Base-by-base conservation (phyloP, 2,797 vertebrate genomes). In the Trematomus bernacchii region DNA sequence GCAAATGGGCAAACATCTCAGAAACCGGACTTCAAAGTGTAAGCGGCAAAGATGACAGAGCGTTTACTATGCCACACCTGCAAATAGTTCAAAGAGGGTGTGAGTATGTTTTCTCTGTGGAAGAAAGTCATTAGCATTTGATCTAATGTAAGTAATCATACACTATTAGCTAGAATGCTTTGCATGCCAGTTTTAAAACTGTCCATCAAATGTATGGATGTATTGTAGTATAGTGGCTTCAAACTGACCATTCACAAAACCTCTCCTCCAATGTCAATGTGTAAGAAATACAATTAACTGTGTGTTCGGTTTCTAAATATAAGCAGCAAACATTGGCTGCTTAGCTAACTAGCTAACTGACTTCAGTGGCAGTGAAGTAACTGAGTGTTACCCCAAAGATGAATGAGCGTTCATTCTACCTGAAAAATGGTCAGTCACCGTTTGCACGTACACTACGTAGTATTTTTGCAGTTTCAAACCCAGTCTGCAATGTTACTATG, bases 31-130 rank as follows among this genome's bases (percentile, higher is more conserved):
- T 95, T 98, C 96, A 99, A 96, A 97, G 95, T 96, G 96, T 96
- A 97, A 99, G 96, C 94, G 96, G 96, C 97, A 96, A 96, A 96
- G 97, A 93, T 89, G 96, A 96, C 96, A 98, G 95, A 97, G 95
- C 93, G 96, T 94, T 91, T 97, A 97, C 96, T 99, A 99, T 96
- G 97, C 96, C 95, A 95, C 95, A 99, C 98, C 98, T 99, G 97
- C 83, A 97, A 99, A 99, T 93, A 96, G 97, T 96, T 96, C 96
- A 99, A 96, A 99, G 95, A 98, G 89, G 92, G 94, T 93, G 96
- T 98, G 97, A 97, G 97, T 96, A 37, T 6, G 33, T 37, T 37
- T 89, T 90, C 58, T 68, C 77, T 89, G 90, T 89, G 71, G 83
- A 87, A 89, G 82, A 91, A 89, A 82, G 82, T 82, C 43, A 87